Conservation (phyloP, 2,113 vertebrate genomes). For the Mesocricetus auratus region DNA sequence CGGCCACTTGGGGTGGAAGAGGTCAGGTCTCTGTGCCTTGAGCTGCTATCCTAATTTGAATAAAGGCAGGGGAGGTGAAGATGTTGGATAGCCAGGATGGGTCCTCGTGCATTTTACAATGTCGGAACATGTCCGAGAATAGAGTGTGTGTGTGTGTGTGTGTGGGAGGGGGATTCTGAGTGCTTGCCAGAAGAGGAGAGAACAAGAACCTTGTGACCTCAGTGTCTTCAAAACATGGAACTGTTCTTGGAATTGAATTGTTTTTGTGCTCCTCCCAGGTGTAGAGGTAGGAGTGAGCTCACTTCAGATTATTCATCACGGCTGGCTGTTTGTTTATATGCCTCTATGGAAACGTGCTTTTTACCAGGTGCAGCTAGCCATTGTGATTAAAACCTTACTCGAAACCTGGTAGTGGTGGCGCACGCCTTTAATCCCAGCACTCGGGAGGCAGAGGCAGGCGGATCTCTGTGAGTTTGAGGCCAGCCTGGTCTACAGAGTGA, state of each 20-base stretch:
- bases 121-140: background rate
- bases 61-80: background rate
- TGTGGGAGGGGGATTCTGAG: background rate
- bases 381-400: background rate
- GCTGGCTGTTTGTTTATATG: background rate
- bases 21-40: too few species aligned
- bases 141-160: background rate
- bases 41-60: rapidly evolving
- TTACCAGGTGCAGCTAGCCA: background rate
- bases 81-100: background rate
- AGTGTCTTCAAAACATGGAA: background rate
- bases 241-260: background rate
- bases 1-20: background rate
- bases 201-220: background rate
- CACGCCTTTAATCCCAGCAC: too few species aligned
- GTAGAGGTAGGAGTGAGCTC: too few species aligned
- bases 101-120: rapidly evolving
- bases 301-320: too few species aligned
- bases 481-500: too few species aligned
- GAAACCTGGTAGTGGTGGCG: too few species aligned
- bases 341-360: too few species aligned
- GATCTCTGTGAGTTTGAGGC: too few species aligned
- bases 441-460: too few species aligned
- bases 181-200: background rate
- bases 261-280: background rate